Evolutionary conservation across 2,113 vertebrate genomes (phyloP).

Genomic region (cat (Felis catus)): DNA sequence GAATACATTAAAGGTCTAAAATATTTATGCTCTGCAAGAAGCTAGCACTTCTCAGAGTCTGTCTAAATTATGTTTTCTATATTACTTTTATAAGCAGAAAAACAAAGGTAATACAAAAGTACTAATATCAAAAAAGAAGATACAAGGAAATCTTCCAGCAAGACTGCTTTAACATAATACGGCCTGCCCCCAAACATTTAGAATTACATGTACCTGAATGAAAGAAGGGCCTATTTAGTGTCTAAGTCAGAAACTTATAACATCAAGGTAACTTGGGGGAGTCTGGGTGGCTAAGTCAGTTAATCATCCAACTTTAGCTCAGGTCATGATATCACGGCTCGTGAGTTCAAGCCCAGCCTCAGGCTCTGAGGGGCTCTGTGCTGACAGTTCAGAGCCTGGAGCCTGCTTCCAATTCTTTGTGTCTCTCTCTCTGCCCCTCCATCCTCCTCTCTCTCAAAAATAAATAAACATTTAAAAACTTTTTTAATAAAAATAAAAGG

Average conservation of each 20-base stretch:
- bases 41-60: neutral
- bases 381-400: too few species aligned
- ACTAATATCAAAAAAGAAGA: neutral
- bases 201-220: neutral
- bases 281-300: too few species aligned
- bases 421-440: too few species aligned
- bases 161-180: neutral
- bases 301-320: too few species aligned
- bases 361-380: too few species aligned
- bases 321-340: too few species aligned
- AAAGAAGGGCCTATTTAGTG: neutral
- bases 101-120: neutral
- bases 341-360: too few species aligned
- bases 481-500: neutral
- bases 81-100: conserved; percentile 33
- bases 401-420: too few species aligned
- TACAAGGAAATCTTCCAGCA: neutral
- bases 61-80: conserved; percentile 54
- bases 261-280: neutral
- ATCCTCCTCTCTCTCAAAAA: too few species aligned
- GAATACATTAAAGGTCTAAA: conserved; percentile 22
- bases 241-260: neutral
- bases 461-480: too few species aligned
- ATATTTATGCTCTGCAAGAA: conserved; percentile 2
- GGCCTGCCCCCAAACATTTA: neutral